A percentile compares a stretch with the other conserved stretches of the same genome.
These are phyloP conservation scores for cat (Felis catus) DNA, from an alignment of 2,113 vertebrate species.

Conservation along the genomic window F.catus_Fca126_mat1.0 CM031414.1:15857501-15858000, in stretches of 20 bases:
- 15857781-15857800: neutral
- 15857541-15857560: neutral
- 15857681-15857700: neutral
- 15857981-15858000: no score
- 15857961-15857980: no score
- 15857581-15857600: neutral
- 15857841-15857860: neutral
- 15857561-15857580: neutral
- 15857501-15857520: neutral
- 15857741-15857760: neutral
- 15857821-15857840: neutral
- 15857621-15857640: neutral
- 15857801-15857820: neutral
- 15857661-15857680: conserved; percentile 63
- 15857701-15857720: neutral
- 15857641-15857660: neutral
- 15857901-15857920: neutral
- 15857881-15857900: neutral
- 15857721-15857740: neutral
- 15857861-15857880: neutral
- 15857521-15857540: neutral
- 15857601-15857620: neutral
- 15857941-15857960: no score
- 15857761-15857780: neutral
- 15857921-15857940: no score